Percentiles rank a stretch among this genome's conserved stretches.
These are phyloP conservation scores for Rhincodon typus DNA, from an alignment of 2,797 vertebrate genomes.

Conservation along the genomic window DNA sequence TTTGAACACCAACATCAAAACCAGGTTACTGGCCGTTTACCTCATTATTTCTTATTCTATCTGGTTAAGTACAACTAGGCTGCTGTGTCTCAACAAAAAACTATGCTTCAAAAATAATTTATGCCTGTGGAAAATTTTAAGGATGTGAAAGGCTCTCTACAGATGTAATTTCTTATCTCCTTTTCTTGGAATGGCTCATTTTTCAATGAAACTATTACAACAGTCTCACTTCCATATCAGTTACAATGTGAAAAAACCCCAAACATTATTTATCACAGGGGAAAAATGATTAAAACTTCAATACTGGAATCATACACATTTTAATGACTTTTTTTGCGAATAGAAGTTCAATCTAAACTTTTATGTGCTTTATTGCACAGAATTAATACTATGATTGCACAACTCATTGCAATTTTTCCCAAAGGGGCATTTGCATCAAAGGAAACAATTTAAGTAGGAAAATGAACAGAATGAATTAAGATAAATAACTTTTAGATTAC, in stretches of 20 bases:
- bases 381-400: not conserved
- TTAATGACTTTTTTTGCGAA: not conserved
- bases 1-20: not conserved
- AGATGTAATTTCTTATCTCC: not conserved
- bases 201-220: not conserved
- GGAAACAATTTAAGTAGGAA: not conserved
- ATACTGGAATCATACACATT: not conserved
- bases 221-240: not conserved
- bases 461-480: not conserved
- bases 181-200: not conserved
- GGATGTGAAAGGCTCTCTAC: not conserved
- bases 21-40: not conserved
- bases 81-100: not conserved
- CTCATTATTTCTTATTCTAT: not conserved
- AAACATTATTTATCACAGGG: not conserved
- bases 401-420: not conserved
- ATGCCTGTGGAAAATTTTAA: not conserved
- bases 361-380: not conserved
- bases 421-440: not conserved
- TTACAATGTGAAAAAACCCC: not conserved
- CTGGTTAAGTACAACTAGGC: not conserved
- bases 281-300: not conserved
- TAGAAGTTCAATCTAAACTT: not conserved
- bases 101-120: not conserved
- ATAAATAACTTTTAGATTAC: not conserved